Base-by-base conservation (phyloP, 2,888 invertebrate species). In the Odontocerum albicorne region DNA sequence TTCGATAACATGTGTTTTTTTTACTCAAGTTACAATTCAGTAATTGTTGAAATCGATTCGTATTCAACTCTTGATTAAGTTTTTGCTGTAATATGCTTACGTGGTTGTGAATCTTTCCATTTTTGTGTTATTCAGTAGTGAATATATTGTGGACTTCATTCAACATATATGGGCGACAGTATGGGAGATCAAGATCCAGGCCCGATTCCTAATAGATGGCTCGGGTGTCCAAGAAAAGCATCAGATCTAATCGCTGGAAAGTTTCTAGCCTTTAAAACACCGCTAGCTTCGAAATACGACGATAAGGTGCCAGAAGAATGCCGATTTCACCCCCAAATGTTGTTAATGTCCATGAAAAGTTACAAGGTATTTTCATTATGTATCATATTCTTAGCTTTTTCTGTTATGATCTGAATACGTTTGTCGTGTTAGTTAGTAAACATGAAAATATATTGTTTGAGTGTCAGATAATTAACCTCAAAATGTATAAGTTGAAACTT, bases 261-360 rank as follows among this genome's bases (percentile, higher is more conserved):
- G 67, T 98, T 99, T 71, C 73, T 99, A 55, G 93, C 95, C 3
- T 92, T 96, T 70, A 97, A 96, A 73, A 97, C 98, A 2, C 98
- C 98, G 1, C 77, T 99, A 2, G 89, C 88, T 64, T 74, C 80
- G 6, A 80, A 84, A 49, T 99, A 89, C 70, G 88, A 96, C 70
- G 83, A 83, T 42, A 86, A 92, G 76, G 90, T 99, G 58, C 88
- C 93, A 2, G 85, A 88, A 61, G 85, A 85, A 66, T 86, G 85
- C 70, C 82, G 90, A 31, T 99, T 98, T 70, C 84, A 85, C 27
- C 88, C 96, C 0, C 84, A 87, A 45, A 95, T 97, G 91, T 75
- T 98, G 31, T 88, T 97, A 64, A 80, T 81, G 38, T 85, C 86
- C 44, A 81, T 92, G 68, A 90, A 89, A 71, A 81, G 82, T 57